Percentiles rank a stretch among this genome's conserved stretches.
These are phyloP conservation scores for Holotrichia oblita DNA, from an alignment of 1,140 invertebrate genomes.

Conservation along the genomic window DNA sequence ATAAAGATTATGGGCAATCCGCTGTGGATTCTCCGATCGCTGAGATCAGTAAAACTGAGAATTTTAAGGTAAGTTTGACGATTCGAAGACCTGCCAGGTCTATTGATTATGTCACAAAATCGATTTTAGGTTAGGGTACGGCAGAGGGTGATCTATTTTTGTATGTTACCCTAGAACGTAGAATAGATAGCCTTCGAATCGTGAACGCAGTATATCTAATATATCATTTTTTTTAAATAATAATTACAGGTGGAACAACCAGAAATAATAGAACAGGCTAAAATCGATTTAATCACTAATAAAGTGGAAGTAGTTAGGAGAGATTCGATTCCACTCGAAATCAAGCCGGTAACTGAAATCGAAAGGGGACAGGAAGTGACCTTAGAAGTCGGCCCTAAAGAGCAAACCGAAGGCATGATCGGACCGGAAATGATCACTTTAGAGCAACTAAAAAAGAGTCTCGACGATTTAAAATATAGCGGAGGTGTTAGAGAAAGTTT, in stretches of 20 bases:
- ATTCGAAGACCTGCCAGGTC: too few species aligned
- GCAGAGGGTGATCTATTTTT: too few species aligned
- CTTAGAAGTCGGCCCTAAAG: slow-evolving; percentile 39
- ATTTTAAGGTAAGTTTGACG: neutral
- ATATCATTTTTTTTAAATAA: too few species aligned
- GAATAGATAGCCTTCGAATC: too few species aligned
- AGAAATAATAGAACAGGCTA: neutral
- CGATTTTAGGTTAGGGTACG: too few species aligned
- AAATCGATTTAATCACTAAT: slow-evolving; percentile 18
- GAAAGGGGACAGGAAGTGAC: slow-evolving; percentile 35
- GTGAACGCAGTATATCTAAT: too few species aligned
- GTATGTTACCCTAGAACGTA: too few species aligned
- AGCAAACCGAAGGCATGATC: slow-evolving; percentile 44
- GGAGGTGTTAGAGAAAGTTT: slow-evolving; percentile 55
- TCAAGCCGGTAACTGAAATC: slow-evolving; percentile 21
- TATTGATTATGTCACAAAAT: too few species aligned
- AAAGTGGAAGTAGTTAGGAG: slow-evolving; percentile 2
- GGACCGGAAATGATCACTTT: slow-evolving; percentile 63
- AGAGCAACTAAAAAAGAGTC: slow-evolving; percentile 65
- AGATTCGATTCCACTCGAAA: slow-evolving; percentile 41
- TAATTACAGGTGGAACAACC: neutral
- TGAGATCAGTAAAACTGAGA: neutral
- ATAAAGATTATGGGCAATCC: slow-evolving; percentile 51
- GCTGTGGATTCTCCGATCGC: slow-evolving; percentile 7
- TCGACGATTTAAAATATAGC: slow-evolving; percentile 66